phyloP scores from a whole-genome alignment of 1,140 invertebrate species.

The Luehdorfia chinensis region DNA sequence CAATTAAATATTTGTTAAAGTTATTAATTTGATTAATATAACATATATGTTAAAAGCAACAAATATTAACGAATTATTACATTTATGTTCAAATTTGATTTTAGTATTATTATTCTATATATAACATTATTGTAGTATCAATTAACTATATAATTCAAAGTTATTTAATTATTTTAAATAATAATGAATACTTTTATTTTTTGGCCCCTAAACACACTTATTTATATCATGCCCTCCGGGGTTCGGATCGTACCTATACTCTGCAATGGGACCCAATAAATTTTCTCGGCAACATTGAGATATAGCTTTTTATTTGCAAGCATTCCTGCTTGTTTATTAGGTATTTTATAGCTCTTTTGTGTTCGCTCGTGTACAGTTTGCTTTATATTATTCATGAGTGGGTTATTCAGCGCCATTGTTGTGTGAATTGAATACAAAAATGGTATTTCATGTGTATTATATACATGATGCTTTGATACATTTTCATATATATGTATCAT shows the following conservation, averaged over 20 bases:
- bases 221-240: slow-evolving; percentile 42
- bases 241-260: slow-evolving; percentile 43
- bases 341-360: slow-evolving; percentile 37
- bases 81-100: too few relatives aligned
- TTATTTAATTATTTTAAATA: too few relatives aligned
- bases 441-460: slow-evolving; percentile 8
- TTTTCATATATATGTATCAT: neutral
- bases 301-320: slow-evolving; percentile 56
- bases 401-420: slow-evolving; percentile 24
- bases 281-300: slow-evolving; percentile 40
- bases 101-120: too few relatives aligned
- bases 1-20: too few relatives aligned
- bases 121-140: too few relatives aligned
- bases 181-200: slow-evolving; percentile 38
- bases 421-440: slow-evolving; percentile 19
- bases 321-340: slow-evolving; percentile 47
- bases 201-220: slow-evolving; percentile 26
- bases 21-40: too few relatives aligned
- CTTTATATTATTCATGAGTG: slow-evolving; percentile 44
- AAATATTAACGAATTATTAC: too few relatives aligned
- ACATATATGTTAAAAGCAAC: too few relatives aligned
- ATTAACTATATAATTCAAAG: too few relatives aligned
- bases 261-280: slow-evolving; percentile 48
- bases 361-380: slow-evolving; percentile 36
- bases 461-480: slow-evolving; percentile 11